Evolutionary conservation across 2,797 vertebrate genomes (phyloP).

Genomic region (Acanthiza pusilla): DNA sequence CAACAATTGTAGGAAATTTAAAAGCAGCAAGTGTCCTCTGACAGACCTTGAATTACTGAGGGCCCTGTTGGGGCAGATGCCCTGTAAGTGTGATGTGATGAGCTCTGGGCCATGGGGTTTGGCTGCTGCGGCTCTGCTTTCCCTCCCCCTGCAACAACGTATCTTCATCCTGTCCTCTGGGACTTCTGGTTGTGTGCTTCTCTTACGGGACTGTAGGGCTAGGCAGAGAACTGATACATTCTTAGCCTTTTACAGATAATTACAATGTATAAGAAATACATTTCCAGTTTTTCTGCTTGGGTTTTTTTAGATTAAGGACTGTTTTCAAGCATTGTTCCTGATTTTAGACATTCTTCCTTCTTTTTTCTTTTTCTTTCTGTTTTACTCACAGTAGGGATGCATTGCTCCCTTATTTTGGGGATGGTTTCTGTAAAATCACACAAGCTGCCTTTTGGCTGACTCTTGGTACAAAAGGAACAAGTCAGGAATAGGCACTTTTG

Average conservation of each 20-base stretch:
- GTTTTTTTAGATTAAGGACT: neutral
- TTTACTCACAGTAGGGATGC: neutral
- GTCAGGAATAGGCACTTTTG: neutral
- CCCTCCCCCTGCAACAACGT: accelerated
- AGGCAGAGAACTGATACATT: neutral
- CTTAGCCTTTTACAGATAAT: neutral
- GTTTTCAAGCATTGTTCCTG: neutral
- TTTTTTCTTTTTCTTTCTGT: neutral
- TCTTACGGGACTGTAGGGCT: neutral
- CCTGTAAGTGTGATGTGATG: accelerated
- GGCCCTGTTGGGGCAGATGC: neutral
- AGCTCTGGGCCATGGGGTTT: accelerated
- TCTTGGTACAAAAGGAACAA: neutral
- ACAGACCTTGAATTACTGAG: neutral
- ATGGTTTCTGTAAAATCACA: neutral
- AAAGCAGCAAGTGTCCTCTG: neutral
- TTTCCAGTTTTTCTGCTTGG: neutral
- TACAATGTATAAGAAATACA: neutral
- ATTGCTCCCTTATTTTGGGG: neutral
- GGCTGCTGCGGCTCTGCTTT: neutral
- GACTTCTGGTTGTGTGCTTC: accelerated
- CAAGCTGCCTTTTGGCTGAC: neutral
- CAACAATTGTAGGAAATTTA: neutral
- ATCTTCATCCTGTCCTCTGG: accelerated
- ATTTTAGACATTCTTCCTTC: neutral